These are phyloP conservation scores for Calliphora vomitoria DNA, from an alignment of 2,888 invertebrate genomes.

Conservation along the genomic window DNA sequence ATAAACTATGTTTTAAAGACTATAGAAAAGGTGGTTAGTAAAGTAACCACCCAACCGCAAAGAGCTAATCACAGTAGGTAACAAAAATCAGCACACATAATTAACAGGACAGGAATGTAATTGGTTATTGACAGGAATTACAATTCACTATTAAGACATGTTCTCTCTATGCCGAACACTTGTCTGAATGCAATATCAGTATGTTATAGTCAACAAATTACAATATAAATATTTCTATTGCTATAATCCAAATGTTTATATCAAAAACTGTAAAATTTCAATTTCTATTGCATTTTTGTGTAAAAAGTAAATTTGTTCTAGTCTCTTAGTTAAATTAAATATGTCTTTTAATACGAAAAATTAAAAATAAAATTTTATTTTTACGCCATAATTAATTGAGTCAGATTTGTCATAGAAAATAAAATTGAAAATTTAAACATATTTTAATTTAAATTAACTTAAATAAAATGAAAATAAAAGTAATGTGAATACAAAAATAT, in stretches of 20 bases:
- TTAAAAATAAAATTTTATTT: constrained; percentile 41
- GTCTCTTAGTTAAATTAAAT: constrained; percentile 5
- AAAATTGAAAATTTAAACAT: constrained; percentile 13
- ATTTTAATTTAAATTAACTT: constrained; percentile 17
- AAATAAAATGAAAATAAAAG: constrained; percentile 39
- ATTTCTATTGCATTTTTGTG: constrained; percentile 10
- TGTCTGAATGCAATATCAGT: too few species aligned
- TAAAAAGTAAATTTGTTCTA: constrained; percentile 4
- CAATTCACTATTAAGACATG: too few species aligned
- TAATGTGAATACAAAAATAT: not conserved
- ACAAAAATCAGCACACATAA: too few species aligned
- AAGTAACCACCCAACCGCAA: too few species aligned
- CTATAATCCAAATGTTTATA: not conserved
- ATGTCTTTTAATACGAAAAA: constrained; percentile 23
- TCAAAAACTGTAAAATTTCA: not conserved
- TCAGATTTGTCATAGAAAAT: constrained; percentile 47
- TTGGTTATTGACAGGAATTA: too few species aligned
- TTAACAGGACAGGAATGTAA: too few species aligned
- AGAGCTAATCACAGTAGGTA: too few species aligned
- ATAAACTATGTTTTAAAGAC: too few species aligned
- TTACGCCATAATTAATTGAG: constrained; percentile 56
- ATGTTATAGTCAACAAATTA: too few species aligned
- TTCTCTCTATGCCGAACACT: too few species aligned
- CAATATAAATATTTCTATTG: too few species aligned
- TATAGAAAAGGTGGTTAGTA: too few species aligned